Conservation (phyloP, 2,113 vertebrate genomes). For the Pelecanus crispus region DNA sequence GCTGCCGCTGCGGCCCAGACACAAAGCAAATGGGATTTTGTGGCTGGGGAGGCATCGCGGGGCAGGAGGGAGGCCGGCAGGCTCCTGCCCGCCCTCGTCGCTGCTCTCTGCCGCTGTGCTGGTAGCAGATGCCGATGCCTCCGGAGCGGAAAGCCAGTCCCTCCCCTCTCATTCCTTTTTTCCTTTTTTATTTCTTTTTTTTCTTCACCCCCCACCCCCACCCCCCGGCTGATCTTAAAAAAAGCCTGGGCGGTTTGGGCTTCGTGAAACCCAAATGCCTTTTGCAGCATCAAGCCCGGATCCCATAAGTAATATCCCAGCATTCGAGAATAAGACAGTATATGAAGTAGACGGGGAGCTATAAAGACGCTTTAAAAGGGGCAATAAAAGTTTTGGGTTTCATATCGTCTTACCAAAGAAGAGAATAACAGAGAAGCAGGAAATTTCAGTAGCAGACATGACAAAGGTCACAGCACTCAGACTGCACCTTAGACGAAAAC, state of each 20-base stretch:
- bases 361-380: slow-evolving; percentile 75
- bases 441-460: slow-evolving; percentile 78
- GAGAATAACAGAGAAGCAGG: slow-evolving; percentile 78
- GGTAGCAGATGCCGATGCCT: neutral
- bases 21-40: neutral
- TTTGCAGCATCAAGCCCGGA: slow-evolving; percentile 24
- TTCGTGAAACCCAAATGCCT: slow-evolving; percentile 35
- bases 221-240: neutral
- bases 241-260: slow-evolving; percentile 17
- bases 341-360: slow-evolving; percentile 68
- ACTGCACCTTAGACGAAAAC: slow-evolving; percentile 73
- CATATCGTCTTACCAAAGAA: slow-evolving; percentile 74
- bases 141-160: neutral
- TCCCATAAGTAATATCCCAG: slow-evolving; percentile 69
- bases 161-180: neutral
- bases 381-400: slow-evolving; percentile 85
- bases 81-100: neutral
- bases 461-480: slow-evolving; percentile 69
- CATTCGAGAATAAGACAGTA: slow-evolving; percentile 10
- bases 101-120: rapidly evolving
- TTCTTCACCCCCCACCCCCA: rapidly evolving
- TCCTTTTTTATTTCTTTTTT: neutral
- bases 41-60: neutral
- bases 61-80: neutral
- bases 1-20: neutral